These are phyloP conservation scores for Poeciliopsis occidentalis DNA, from an alignment of 2,113 vertebrate genomes.

Conservation along the genomic window DNA sequence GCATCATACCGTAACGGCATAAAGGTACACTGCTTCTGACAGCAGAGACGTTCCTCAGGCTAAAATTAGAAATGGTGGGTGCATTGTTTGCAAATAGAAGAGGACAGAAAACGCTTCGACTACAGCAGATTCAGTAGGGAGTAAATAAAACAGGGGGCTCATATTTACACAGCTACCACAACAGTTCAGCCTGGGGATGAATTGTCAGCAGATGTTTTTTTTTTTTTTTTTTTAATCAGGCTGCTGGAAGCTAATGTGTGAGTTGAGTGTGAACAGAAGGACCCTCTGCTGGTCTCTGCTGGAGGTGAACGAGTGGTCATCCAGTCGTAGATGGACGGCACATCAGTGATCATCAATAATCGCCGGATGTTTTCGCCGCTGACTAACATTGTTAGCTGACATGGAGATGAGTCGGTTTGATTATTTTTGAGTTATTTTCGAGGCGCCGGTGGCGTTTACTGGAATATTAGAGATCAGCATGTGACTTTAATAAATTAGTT, in stretches of 20 bases:
- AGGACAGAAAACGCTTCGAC: constrained; percentile 31
- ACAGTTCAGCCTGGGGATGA: constrained; percentile 20
- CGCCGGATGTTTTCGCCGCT: not conserved
- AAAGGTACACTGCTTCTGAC: constrained; percentile 42
- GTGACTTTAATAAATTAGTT: too few species aligned
- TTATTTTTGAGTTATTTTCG: too few species aligned
- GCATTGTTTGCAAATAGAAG: constrained; percentile 31
- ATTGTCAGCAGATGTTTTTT: constrained; percentile 34
- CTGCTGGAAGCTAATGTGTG: not conserved
- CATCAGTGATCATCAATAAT: not conserved
- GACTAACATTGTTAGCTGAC: too few species aligned
- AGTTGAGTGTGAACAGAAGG: not conserved
- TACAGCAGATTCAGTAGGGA: constrained; percentile 21
- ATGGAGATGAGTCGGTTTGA: too few species aligned
- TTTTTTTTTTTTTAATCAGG: too few species aligned
- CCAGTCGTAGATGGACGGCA: not conserved
- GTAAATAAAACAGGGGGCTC: constrained; percentile 10
- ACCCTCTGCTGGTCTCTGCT: not conserved
- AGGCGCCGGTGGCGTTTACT: too few species aligned
- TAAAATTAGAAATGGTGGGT: constrained; percentile 47
- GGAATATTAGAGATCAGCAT: too few species aligned
- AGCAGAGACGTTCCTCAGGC: constrained; percentile 20
- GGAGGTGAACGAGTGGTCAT: not conserved
- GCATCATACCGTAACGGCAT: constrained; percentile 9
- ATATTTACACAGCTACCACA: constrained; percentile 13